phyloP scores from a whole-genome alignment of 2,888 invertebrate species.

The Acholoe squamosa region DNA sequence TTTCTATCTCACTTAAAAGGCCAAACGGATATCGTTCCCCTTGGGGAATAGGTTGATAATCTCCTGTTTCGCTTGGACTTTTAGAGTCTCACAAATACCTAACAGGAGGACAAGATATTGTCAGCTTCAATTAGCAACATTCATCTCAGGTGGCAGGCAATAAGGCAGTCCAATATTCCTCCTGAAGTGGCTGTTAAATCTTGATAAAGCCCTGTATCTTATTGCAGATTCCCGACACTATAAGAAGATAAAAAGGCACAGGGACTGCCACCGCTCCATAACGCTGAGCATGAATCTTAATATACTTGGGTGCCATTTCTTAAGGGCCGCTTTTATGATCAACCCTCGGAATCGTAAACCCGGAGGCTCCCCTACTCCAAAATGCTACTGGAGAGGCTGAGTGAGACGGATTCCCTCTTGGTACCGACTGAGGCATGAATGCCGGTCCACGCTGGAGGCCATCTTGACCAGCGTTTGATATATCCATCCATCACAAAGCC shows the following conservation, averaged over 20 bases:
- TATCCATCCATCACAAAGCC: background rate
- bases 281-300: background rate
- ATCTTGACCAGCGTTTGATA: conserved; percentile 26
- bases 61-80: background rate
- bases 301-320: background rate
- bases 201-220: background rate
- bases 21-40: too few species aligned
- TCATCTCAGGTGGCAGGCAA: background rate
- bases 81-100: background rate
- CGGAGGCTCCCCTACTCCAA: background rate
- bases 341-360: background rate
- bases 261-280: background rate
- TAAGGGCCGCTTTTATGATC: background rate
- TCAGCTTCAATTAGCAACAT: background rate
- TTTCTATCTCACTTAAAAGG: too few species aligned
- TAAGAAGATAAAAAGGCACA: background rate
- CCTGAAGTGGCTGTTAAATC: background rate
- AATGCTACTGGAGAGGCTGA: too few species aligned
- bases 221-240: background rate
- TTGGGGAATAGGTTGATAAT: background rate
- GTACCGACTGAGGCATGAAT: background rate
- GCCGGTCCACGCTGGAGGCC: background rate
- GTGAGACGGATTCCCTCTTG: too few species aligned
- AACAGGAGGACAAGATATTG: background rate
- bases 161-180: background rate